A percentile compares a stretch with the other conserved stretches of the same genome.
phyloP scores from a whole-genome alignment of 2,888 invertebrate genomes.

The Catonia carolina region DNA sequence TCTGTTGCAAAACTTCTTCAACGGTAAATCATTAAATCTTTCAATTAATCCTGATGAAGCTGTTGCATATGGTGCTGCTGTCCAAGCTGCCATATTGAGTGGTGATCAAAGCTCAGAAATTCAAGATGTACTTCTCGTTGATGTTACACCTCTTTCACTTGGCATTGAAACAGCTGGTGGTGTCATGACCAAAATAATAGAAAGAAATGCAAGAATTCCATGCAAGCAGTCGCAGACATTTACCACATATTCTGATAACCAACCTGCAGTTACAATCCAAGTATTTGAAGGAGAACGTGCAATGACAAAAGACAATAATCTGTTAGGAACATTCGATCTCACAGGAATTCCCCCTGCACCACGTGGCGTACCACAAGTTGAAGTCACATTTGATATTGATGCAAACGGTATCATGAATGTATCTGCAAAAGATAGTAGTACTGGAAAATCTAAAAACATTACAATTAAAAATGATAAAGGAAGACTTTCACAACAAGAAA shows the following conservation, averaged over 20 bases:
- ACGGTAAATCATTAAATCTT: no score
- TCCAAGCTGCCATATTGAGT: no score
- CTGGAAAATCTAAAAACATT: no score
- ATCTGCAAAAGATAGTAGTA: constrained; percentile 50
- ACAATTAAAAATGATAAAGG: no score
- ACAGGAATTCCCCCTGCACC: constrained; percentile 79
- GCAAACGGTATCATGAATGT: constrained; percentile 78
- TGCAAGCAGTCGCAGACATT: constrained; percentile 60
- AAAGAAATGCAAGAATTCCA: constrained; percentile 51
- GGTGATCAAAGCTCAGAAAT: no score
- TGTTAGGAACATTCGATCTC: no score
- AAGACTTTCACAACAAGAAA: constrained; percentile 74
- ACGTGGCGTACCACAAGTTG: constrained; percentile 67
- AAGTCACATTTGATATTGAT: no score
- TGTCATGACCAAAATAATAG: constrained; percentile 64
- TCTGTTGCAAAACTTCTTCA: no score
- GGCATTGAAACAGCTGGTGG: constrained; percentile 75
- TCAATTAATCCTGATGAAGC: constrained; percentile 88
- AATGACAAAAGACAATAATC: no score
- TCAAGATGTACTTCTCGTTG: constrained; percentile 64
- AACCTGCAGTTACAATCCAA: constrained; percentile 84
- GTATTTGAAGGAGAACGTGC: no score
- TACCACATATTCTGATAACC: constrained; percentile 88
- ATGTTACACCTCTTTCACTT: no score
- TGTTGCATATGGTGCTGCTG: constrained; percentile 89